A percentile compares a stretch with the other conserved stretches of the same genome.
Evolutionary conservation across 2,113 vertebrate genomes (phyloP).

Genomic region (Sapayoa aenigma): DNA sequence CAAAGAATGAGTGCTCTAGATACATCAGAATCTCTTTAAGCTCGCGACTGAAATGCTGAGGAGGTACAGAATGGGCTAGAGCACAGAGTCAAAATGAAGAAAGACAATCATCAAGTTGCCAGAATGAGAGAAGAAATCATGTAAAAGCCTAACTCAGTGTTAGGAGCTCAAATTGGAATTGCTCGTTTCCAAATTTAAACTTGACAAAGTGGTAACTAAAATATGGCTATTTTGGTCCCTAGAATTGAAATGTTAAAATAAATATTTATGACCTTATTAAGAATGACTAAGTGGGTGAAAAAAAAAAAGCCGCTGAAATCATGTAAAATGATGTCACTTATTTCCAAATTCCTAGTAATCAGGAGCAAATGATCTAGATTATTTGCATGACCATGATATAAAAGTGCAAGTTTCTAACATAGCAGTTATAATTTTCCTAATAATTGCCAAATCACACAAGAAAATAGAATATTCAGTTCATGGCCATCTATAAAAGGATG

Average conservation of each 20-base stretch:
- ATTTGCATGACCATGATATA: neutral
- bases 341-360: neutral
- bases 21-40: neutral
- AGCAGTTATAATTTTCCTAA: neutral
- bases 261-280: slow-evolving; percentile 35
- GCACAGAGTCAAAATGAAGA: neutral
- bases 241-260: neutral
- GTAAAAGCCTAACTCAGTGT: neutral
- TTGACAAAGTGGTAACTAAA: neutral
- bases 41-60: neutral
- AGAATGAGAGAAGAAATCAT: neutral
- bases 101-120: neutral
- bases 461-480: neutral
- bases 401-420: neutral
- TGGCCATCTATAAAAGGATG: neutral
- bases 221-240: neutral
- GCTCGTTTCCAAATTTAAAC: slow-evolving; percentile 18
- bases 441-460: neutral
- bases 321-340: neutral
- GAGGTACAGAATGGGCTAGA: neutral
- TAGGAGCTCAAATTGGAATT: neutral
- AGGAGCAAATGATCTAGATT: neutral
- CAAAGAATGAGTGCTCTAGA: neutral
- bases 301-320: neutral
- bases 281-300: neutral